Base-by-base conservation (phyloP, 2,797 vertebrate genomes). In the Falco rusticolus region DNA sequence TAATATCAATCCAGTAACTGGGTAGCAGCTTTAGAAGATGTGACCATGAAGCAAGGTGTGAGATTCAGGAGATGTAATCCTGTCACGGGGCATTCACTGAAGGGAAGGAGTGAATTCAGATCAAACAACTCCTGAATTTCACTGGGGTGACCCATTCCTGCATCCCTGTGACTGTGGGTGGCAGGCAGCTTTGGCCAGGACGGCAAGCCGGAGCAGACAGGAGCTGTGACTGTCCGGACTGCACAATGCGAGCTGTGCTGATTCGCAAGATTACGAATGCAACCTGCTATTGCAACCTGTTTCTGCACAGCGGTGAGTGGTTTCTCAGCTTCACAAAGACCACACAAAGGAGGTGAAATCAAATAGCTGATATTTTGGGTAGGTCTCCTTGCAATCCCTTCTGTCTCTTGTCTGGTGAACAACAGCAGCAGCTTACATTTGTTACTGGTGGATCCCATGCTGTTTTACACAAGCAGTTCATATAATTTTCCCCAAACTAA, bases 151-250 rank as follows among this genome's bases (percentile, higher is more conserved):
- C 57, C 28, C 33, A 20, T 29, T 77, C n/a, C 69, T 54, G 31
- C 61, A 10, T 15, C n/a, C 21, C 47, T 13, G 6, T 2, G 21
- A 1, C 8, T 6, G 50, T 3, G 12, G 3, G 16, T 10, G 6
- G 9, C 0, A 1, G 1, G 9, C 14, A 4, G 21, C 34, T 41
- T 5, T 17, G n/a, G 22, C 13, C 22, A 47, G 61, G 56, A 29
- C 0, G 5, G 28, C 39, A 33, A 66, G 13, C 10, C 33, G 57
- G 57, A 84, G 89, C 33, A 56, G 31, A 13, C 13, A 8, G 80
- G 83, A 57, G n/a, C 11, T 37, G 60, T 15, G 18, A 69, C 34
- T 22, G 2, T 5, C 26, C 25, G 34, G 43, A 4, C 60, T 3
- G 4, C 14, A 5, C 41, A 43, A 2, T 7, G 6, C 19, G 34